Conservation (phyloP, 2,797 vertebrate genomes). For the Lepilemur ruficaudatus region DNA sequence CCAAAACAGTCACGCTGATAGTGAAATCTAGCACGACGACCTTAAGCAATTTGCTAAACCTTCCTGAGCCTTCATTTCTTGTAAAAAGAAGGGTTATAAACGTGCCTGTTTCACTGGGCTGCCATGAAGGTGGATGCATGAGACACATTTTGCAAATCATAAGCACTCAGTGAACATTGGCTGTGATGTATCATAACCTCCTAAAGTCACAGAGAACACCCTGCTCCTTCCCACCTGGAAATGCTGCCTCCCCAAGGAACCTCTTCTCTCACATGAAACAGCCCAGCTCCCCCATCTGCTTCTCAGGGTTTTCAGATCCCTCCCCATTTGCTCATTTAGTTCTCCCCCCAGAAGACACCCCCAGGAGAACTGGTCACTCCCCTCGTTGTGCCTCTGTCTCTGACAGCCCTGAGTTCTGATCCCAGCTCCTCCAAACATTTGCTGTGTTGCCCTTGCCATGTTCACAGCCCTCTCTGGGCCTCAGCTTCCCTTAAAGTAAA, state of each 20-base stretch:
- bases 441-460: not conserved
- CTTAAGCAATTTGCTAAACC: not conserved
- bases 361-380: not conserved
- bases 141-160: not conserved
- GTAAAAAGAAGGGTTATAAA: not conserved
- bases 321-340: not conserved
- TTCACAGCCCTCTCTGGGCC: not conserved
- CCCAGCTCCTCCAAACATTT: not conserved
- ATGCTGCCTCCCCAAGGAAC: fast-evolving
- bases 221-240: not conserved
- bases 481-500: not conserved
- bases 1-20: not conserved
- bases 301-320: not conserved
- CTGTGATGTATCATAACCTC: not conserved
- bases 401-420: not conserved
- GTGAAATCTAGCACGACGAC: not conserved
- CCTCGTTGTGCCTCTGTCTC: not conserved
- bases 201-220: too few relatives aligned
- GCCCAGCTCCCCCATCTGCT: not conserved
- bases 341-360: not conserved
- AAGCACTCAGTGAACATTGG: not conserved
- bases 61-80: not conserved
- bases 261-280: not conserved
- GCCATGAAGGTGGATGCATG: fast-evolving
- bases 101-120: not conserved